phyloP scores from a whole-genome alignment of 2,888 invertebrate genomes.

The Drosophila affinis region DNA sequence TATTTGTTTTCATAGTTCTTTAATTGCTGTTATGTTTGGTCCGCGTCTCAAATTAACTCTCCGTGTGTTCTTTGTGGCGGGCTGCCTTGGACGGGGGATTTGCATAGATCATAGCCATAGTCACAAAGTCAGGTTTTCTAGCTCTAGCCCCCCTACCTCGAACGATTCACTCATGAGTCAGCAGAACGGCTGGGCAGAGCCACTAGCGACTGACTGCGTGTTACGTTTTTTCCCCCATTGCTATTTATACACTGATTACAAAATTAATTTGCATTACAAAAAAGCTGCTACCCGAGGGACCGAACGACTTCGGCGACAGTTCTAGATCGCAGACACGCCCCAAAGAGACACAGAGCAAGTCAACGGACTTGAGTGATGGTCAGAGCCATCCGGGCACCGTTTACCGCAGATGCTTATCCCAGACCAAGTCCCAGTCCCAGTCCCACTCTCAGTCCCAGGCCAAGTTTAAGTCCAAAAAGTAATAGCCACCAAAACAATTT shows the following conservation, averaged over 20 bases:
- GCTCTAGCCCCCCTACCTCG: no score
- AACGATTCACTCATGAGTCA: constrained; percentile 53
- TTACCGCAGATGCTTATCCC: constrained; percentile 57
- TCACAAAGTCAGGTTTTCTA: constrained; percentile 25
- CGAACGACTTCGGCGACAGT: constrained; percentile 54
- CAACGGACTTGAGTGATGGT: constrained; percentile 66
- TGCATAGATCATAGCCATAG: constrained; percentile 50
- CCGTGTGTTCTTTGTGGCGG: constrained; percentile 24
- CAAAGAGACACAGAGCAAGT: constrained; percentile 44
- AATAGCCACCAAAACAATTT: constrained; percentile 37
- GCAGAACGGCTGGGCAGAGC: constrained; percentile 27
- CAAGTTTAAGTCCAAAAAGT: constrained; percentile 6
- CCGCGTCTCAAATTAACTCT: constrained; percentile 43
- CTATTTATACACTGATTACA: constrained; percentile 66
- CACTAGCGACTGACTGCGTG: constrained; percentile 40
- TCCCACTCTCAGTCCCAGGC: constrained; percentile 12
- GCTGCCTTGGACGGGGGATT: constrained; percentile 60
- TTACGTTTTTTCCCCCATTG: constrained; percentile 32
- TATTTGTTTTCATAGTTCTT: constrained; percentile 59
- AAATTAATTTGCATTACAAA: constrained; percentile 70
- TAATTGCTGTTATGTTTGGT: constrained; percentile 72
- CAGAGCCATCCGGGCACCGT: constrained; percentile 39
- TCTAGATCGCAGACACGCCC: constrained; percentile 60
- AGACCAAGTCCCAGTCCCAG: constrained; percentile 2
- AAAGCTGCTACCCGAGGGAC: constrained; percentile 40